Percentiles rank a stretch among this genome's conserved stretches.
Conservation (phyloP, 2,797 vertebrate species). For the Etheostoma nigrum region DNA sequence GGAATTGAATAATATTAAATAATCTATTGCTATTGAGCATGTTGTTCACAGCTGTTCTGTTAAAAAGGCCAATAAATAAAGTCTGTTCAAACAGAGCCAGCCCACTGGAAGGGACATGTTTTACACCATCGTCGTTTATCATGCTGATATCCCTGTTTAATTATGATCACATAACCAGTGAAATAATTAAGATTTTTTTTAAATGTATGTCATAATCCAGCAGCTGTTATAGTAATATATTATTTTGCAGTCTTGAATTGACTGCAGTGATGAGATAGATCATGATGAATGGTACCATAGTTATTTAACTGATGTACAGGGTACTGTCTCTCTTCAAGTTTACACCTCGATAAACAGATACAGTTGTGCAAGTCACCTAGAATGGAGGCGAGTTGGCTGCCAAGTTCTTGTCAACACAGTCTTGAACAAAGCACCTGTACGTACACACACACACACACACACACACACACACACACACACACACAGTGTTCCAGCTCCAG, state of each 20-base stretch:
- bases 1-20: not conserved
- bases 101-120: conserved; percentile 10
- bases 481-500: not conserved
- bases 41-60: conserved; percentile 21
- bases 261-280: not conserved
- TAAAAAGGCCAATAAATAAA: conserved; percentile 7
- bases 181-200: not conserved
- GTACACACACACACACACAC: not conserved
- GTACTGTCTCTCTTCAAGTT: not conserved
- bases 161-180: not conserved
- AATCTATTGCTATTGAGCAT: conserved; percentile 8
- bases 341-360: not conserved
- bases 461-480: not conserved
- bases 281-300: not conserved
- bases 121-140: not conserved
- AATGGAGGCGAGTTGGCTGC: not conserved
- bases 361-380: not conserved
- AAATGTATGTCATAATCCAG: not conserved
- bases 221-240: not conserved
- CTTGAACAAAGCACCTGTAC: not conserved
- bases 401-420: not conserved
- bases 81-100: conserved; percentile 10
- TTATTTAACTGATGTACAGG: not conserved
- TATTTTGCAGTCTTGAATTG: not conserved
- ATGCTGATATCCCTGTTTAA: not conserved